phyloP scores from a whole-genome alignment of 1,140 invertebrate species.

The Dermatophagoides farinae region DNA sequence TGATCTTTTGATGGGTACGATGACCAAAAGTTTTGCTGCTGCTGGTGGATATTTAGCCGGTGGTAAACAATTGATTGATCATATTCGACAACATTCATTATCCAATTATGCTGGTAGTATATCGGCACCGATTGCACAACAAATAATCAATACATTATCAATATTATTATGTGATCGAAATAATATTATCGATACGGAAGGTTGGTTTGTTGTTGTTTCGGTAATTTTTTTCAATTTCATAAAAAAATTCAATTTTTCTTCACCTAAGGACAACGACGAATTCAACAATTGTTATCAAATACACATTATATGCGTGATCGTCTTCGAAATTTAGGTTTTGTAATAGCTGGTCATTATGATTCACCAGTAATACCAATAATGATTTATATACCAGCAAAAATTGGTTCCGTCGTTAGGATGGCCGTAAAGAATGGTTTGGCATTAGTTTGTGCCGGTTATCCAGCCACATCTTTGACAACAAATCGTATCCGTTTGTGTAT shows the following conservation, averaged over 20 bases:
- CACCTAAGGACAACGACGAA: constrained; percentile 38
- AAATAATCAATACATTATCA: constrained; percentile 69
- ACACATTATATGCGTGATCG: constrained; percentile 65
- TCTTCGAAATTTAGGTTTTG: constrained; percentile 74
- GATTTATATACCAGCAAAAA: constrained; percentile 82
- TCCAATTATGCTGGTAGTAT: constrained; percentile 71
- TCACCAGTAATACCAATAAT: constrained; percentile 92
- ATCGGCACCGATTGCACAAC: constrained; percentile 69
- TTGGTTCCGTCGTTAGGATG: constrained; percentile 60
- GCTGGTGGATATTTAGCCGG: constrained; percentile 38
- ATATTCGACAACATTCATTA: constrained; percentile 58
- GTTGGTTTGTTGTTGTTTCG: not conserved
- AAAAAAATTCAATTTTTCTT: not conserved
- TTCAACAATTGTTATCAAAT: constrained; percentile 57
- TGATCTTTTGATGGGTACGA: constrained; percentile 35
- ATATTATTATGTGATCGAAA: constrained; percentile 58
- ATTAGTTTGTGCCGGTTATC: constrained; percentile 87
- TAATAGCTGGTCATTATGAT: constrained; percentile 82
- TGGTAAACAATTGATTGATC: constrained; percentile 43
- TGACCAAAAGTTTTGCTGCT: constrained; percentile 35
- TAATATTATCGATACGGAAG: constrained; percentile 46
- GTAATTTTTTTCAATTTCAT: not conserved
- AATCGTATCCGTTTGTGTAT: constrained; percentile 85
- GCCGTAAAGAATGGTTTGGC: constrained; percentile 62
- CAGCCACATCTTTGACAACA: constrained; percentile 85